Base-by-base conservation (phyloP, 2,888 invertebrate species). In the Thecophora atra region DNA sequence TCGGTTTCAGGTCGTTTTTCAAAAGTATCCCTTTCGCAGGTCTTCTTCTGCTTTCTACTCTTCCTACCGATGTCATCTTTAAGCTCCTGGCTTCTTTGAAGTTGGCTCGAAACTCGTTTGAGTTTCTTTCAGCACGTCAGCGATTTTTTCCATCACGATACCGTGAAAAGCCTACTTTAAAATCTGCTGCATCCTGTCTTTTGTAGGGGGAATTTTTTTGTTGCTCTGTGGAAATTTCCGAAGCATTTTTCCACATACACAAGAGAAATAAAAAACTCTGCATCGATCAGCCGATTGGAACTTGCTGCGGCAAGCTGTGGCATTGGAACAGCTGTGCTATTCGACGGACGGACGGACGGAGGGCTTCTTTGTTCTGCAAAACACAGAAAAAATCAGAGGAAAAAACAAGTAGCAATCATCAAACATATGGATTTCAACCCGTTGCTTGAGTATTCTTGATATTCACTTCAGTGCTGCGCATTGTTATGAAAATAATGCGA, bases 391-490 rank as follows among this genome's bases (percentile, higher is more conserved):
- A 26, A 26, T 17, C 24, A 24, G 2, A n/a, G 28, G 47, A 26
- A 64, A 63, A 26, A 63, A 44, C 58, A 64, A 47, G 47, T 26
- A 26, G 64, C 64, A 64, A 26, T 64, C 64, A 47, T 56, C 56
- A 67, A 67, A 30, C 21, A 56, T 67, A 67, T 67, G 54, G 24
- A 67, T 56, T 54, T 67, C 56, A 67, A 67, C 67, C 56, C 67
- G 37, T 54, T 67, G 56, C 21, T 17, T 17, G 54, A 37, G 67
- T 67, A 67, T 67, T 67, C 56, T 56, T 37, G 67, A 56, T 56
- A 67, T 67, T 67, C 37, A n/a, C 26, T 47, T 64, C 24, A 4
- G 28, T 21, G 42, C 42, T 54, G 67, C 56, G 37, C 21, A 56
- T 67, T 51, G 42, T 26, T 28, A 19, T 11, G 21, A 66, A 52